Conservation (phyloP, 2,888 invertebrate species). For the Xestobium rufovillosum region DNA sequence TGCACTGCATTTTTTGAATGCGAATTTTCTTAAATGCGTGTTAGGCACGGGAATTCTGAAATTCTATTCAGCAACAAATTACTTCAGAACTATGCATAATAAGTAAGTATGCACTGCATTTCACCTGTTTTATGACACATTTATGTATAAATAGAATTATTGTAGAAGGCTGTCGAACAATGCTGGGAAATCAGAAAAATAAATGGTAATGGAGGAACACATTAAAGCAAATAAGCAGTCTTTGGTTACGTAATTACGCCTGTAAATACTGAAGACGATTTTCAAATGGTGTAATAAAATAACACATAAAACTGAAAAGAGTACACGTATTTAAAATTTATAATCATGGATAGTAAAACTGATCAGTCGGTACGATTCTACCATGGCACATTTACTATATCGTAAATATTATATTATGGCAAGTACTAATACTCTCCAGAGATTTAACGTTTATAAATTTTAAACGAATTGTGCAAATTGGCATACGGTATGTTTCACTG, state of each 20-base stretch:
- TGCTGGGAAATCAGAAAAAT: no score
- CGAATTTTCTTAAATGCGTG: no score
- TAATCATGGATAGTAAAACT: conserved; percentile 21
- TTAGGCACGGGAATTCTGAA: no score
- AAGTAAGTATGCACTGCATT: no score
- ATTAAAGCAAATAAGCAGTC: conserved; percentile 25
- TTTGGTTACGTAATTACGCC: conserved; percentile 25
- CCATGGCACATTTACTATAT: conserved; percentile 25
- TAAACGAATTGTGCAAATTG: conserved; percentile 9
- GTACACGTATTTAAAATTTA: conserved; percentile 23
- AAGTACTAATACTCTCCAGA: conserved; percentile 21
- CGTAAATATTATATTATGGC: conserved; percentile 25
- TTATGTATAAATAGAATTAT: no score
- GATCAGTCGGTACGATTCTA: conserved; percentile 24
- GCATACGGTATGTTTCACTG: conserved; percentile 3
- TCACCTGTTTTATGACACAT: no score
- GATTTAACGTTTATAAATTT: conserved; percentile 19
- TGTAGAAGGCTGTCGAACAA: no score
- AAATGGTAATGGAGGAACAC: conserved; percentile 20
- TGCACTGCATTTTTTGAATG: no score
- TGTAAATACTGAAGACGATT: conserved; percentile 27
- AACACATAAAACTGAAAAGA: conserved; percentile 17
- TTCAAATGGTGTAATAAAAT: conserved; percentile 20
- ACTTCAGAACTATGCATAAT: no score
- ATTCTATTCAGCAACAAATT: no score